phyloP scores from a whole-genome alignment of 2,113 vertebrate species.

The Halichoeres trimaculatus region DNA sequence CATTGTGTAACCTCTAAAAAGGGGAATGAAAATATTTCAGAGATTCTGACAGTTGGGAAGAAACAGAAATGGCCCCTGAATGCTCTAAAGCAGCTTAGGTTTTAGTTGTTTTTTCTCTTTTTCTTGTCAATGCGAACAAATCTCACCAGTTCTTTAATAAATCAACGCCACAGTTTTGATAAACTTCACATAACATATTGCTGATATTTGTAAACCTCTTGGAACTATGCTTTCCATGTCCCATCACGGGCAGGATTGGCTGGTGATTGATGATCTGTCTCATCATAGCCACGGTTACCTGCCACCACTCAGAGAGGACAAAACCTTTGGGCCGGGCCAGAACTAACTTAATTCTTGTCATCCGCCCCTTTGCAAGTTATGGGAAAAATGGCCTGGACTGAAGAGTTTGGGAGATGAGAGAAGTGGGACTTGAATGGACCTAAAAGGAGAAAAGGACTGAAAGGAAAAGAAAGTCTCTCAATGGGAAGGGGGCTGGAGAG shows the following conservation, averaged over 20 bases:
- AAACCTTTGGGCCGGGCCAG: constrained; percentile 82
- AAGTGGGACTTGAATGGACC: constrained; percentile 81
- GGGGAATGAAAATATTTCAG: background rate
- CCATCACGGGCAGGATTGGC: constrained; percentile 53
- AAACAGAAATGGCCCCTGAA: background rate
- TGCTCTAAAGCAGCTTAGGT: background rate
- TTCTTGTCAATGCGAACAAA: background rate
- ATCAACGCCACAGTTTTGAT: background rate
- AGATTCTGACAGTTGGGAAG: background rate
- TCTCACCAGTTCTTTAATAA: background rate
- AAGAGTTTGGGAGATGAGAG: constrained; percentile 85
- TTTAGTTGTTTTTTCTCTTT: background rate
- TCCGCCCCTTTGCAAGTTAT: constrained; percentile 88
- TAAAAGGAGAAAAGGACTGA: constrained; percentile 83
- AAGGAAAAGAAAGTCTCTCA: constrained; percentile 86
- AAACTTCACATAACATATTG: background rate
- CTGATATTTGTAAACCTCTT: constrained; percentile 20
- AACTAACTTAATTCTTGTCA: constrained; percentile 89
- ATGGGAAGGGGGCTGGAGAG: constrained; percentile 83
- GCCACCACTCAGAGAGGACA: constrained; percentile 80
- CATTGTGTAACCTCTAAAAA: background rate
- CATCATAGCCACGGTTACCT: constrained; percentile 80
- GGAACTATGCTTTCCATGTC: constrained; percentile 34
- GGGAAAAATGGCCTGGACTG: constrained; percentile 84
- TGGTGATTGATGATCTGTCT: constrained; percentile 82